phyloP scores from a whole-genome alignment of 92 coral and sea anemone species.

The Actinernus sp. region DNA sequence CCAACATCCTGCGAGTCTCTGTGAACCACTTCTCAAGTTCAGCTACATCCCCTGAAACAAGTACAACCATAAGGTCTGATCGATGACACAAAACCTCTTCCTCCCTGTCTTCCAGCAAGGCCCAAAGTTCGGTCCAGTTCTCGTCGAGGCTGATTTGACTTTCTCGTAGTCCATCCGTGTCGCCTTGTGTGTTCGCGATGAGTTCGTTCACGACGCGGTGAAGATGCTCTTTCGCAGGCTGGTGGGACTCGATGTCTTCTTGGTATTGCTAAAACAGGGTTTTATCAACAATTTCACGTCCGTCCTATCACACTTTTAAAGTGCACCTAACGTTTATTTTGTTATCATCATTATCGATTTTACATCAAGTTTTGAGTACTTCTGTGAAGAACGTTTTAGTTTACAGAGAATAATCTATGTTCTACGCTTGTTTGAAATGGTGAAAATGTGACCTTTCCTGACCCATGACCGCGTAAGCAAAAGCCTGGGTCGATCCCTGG shows the following conservation, averaged over 20 bases:
- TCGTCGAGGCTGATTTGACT: slow-evolving; percentile 80
- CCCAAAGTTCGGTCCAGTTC: slow-evolving; percentile 91
- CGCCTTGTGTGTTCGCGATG: slow-evolving; percentile 74
- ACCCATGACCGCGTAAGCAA: no score
- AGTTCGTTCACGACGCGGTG: slow-evolving; percentile 77
- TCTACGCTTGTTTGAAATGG: no score
- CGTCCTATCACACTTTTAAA: no score
- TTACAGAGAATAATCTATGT: no score
- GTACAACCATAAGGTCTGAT: slow-evolving; percentile 70
- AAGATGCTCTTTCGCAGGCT: slow-evolving; percentile 70
- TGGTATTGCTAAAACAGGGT: slow-evolving; percentile 96
- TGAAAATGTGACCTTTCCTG: no score
- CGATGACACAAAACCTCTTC: slow-evolving; percentile 83
- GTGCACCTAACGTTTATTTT: no score
- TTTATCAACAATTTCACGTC: no score
- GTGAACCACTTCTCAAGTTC: slow-evolving; percentile 80
- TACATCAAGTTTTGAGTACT: no score
- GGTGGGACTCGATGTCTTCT: slow-evolving; percentile 88
- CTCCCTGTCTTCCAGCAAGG: slow-evolving; percentile 89
- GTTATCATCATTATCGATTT: no score
- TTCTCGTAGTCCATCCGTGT: slow-evolving; percentile 70
- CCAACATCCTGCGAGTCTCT: slow-evolving; percentile 44
- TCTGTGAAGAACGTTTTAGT: no score
- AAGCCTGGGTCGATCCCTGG: no score
- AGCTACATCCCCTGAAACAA: slow-evolving; percentile 65